Percentiles rank a stretch among this genome's conserved stretches.
Evolutionary conservation across 2,888 invertebrate species (phyloP).

Genomic region (Andrena trimmerana): DNA sequence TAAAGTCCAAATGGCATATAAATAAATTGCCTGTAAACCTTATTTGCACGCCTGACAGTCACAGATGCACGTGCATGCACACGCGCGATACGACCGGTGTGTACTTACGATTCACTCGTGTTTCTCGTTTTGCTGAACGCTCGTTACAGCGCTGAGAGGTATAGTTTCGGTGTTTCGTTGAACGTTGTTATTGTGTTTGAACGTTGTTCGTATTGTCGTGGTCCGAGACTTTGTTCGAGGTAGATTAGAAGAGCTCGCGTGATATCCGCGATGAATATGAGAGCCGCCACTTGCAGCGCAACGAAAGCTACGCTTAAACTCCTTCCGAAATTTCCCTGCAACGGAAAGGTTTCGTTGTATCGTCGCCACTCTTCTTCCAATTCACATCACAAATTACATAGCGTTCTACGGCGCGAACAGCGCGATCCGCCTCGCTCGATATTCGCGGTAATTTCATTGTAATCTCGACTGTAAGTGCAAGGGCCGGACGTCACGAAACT

Average conservation of each 20-base stretch:
- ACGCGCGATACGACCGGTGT: not conserved
- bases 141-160: constrained; percentile 76
- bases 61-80: not conserved
- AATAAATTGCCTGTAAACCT: constrained; percentile 41
- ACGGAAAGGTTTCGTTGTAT: constrained; percentile 48
- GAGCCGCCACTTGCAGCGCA: constrained; percentile 66
- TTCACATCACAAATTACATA: too few species aligned
- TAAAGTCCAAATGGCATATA: constrained; percentile 33
- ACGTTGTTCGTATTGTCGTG: constrained; percentile 69
- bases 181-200: constrained; percentile 75
- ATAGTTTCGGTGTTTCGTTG: constrained; percentile 80
- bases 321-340: constrained; percentile 86
- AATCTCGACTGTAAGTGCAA: not conserved
- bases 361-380: not conserved
- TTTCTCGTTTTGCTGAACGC: constrained; percentile 66
- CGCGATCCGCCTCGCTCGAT: not conserved
- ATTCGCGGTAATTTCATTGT: not conserved
- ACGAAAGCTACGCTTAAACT: constrained; percentile 85
- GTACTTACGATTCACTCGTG: constrained; percentile 44
- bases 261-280: constrained; percentile 70
- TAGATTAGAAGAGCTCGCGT: constrained; percentile 68
- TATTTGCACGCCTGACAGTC: not conserved
- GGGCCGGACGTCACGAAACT: not conserved
- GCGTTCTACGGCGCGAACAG: not conserved
- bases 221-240: constrained; percentile 59